These are phyloP conservation scores for Pseudolycoriella hygida DNA, from an alignment of 2,888 invertebrate genomes.

Conservation along the genomic window DNA sequence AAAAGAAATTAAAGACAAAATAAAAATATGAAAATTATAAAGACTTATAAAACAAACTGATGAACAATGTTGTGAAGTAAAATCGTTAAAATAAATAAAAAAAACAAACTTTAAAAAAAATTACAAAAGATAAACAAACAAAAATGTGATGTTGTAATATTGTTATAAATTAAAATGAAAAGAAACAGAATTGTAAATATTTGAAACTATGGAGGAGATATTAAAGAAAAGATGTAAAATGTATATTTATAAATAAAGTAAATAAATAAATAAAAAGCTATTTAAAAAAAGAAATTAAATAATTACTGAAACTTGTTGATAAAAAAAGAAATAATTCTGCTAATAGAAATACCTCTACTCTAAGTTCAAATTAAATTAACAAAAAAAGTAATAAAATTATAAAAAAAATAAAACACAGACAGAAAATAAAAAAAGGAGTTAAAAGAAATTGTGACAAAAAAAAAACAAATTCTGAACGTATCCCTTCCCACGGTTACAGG, in stretches of 20 bases:
- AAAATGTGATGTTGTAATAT: neutral
- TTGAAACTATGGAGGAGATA: neutral
- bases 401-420: no score
- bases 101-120: neutral
- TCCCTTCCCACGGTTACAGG: no score
- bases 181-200: neutral
- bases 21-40: neutral
- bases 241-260: slow-evolving; percentile 3
- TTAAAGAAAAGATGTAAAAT: slow-evolving; percentile 10
- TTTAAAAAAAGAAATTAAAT: slow-evolving; percentile 15
- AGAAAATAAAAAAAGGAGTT: no score
- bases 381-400: no score
- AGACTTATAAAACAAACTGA: neutral
- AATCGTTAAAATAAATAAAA: slow-evolving; percentile 1
- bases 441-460: no score
- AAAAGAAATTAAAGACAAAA: neutral
- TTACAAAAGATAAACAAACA: neutral
- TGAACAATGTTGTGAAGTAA: no score
- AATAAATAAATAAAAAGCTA: slow-evolving; percentile 7
- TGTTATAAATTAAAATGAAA: neutral
- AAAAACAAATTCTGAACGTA: no score
- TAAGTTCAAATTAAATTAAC: slow-evolving; percentile 24
- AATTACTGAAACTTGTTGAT: slow-evolving; percentile 7
- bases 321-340: slow-evolving; percentile 11
- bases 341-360: slow-evolving; percentile 32